Percentiles rank a stretch among this genome's conserved stretches.
phyloP scores from a whole-genome alignment of 2,113 vertebrate genomes.

The Ailuropoda melanoleuca region DNA sequence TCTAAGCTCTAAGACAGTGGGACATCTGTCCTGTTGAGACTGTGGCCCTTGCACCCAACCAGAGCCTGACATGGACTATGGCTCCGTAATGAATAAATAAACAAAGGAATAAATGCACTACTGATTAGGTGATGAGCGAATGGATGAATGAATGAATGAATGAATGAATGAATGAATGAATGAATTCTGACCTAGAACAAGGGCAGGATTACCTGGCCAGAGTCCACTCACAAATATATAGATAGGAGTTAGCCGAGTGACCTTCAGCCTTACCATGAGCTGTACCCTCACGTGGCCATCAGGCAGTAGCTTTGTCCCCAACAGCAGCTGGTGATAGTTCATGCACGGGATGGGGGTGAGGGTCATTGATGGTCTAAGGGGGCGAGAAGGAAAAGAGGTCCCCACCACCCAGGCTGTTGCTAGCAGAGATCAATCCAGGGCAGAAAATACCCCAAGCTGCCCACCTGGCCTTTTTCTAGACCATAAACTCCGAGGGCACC shows the following conservation, averaged over 20 bases:
- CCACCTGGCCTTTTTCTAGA: neutral
- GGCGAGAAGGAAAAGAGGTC: neutral
- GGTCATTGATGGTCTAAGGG: neutral
- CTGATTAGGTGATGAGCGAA: neutral
- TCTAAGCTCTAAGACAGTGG: neutral
- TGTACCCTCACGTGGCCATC: accelerated
- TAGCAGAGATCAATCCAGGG: neutral
- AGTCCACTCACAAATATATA: neutral
- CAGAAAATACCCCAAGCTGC: neutral
- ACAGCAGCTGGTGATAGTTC: neutral
- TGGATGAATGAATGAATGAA: neutral
- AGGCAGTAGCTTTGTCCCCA: neutral
- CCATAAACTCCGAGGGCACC: neutral
- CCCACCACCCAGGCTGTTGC: neutral
- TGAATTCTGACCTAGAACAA: constrained; percentile 3
- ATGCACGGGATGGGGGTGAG: neutral
- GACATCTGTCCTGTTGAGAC: neutral
- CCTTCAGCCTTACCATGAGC: neutral
- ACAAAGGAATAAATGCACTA: neutral
- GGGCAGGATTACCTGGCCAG: neutral
- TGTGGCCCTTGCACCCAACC: neutral
- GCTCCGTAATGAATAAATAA: neutral
- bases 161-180: neutral
- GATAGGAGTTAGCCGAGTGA: neutral
- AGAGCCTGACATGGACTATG: neutral